phyloP scores from a whole-genome alignment of 2,113 vertebrate species.

The Upupa epops region DNA sequence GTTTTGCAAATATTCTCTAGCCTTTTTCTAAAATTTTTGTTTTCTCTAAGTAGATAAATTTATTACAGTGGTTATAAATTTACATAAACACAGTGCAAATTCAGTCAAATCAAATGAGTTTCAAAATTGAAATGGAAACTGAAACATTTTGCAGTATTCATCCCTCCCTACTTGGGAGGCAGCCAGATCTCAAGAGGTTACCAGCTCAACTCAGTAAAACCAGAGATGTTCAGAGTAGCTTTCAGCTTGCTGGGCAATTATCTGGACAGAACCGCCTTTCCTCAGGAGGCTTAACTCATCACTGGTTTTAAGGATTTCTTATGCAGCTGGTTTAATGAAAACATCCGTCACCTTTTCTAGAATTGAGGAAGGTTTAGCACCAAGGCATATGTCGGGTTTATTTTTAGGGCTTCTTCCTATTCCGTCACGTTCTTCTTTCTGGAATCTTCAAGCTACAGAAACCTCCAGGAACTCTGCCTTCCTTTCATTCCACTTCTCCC shows the following conservation, averaged over 20 bases:
- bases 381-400: neutral
- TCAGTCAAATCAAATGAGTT: conserved; percentile 64
- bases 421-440: neutral
- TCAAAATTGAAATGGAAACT: conserved; percentile 51
- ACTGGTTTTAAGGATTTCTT: neutral
- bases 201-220: conserved; percentile 32
- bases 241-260: neutral
- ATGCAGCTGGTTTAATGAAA: neutral
- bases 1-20: neutral
- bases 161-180: conserved; percentile 51
- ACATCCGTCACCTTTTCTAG: neutral
- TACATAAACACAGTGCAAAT: conserved; percentile 60
- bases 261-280: neutral
- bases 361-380: neutral
- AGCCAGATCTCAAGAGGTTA: conserved; percentile 67
- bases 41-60: conserved; percentile 55
- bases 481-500: neutral
- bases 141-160: conserved; percentile 53
- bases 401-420: neutral
- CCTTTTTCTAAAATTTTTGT: conserved; percentile 39
- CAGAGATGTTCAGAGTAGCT: conserved; percentile 4
- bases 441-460: neutral
- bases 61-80: conserved; percentile 64
- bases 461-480: neutral
- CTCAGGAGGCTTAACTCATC: neutral